phyloP scores from a whole-genome alignment of 2,888 invertebrate genomes.

The Cheilosia soror region DNA sequence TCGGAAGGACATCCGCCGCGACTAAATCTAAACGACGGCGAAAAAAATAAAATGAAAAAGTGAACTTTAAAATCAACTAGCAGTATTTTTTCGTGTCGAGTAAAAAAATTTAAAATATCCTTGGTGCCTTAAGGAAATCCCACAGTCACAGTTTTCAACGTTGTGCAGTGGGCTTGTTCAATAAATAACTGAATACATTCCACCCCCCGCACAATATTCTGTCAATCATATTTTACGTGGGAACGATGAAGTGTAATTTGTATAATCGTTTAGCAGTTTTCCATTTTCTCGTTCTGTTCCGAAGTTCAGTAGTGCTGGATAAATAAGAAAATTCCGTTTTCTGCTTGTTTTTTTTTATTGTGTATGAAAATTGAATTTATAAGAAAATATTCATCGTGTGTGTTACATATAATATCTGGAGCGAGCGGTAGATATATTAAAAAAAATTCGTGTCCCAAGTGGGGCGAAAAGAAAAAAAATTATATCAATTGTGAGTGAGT shows the following conservation, averaged over 20 bases:
- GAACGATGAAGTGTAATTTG: constrained; percentile 37
- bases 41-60: constrained; percentile 26
- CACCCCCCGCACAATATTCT: neutral
- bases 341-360: neutral
- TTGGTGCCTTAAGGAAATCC: constrained; percentile 63
- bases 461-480: constrained; percentile 15
- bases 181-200: constrained; percentile 3
- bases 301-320: constrained; percentile 5
- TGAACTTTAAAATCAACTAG: constrained; percentile 22
- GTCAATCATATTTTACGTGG: constrained; percentile 10
- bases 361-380: constrained; percentile 47
- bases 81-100: neutral
- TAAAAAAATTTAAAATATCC: constrained; percentile 29
- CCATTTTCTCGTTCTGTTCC: neutral
- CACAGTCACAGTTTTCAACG: constrained; percentile 11
- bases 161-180: constrained; percentile 24
- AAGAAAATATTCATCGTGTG: constrained; percentile 27
- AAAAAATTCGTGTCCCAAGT: constrained; percentile 42
- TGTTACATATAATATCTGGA: constrained; percentile 43
- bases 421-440: constrained; percentile 31
- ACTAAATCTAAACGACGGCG: constrained; percentile 2
- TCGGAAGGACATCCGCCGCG: constrained; percentile 58
- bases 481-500: constrained; percentile 52
- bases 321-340: constrained; percentile 15
- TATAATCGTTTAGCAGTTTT: constrained; percentile 24